Evolutionary conservation across 2,888 invertebrate genomes (phyloP), one percentile per base, ranked within the genome.

Genomic region (Brachynemurus nebulosus): DNA sequence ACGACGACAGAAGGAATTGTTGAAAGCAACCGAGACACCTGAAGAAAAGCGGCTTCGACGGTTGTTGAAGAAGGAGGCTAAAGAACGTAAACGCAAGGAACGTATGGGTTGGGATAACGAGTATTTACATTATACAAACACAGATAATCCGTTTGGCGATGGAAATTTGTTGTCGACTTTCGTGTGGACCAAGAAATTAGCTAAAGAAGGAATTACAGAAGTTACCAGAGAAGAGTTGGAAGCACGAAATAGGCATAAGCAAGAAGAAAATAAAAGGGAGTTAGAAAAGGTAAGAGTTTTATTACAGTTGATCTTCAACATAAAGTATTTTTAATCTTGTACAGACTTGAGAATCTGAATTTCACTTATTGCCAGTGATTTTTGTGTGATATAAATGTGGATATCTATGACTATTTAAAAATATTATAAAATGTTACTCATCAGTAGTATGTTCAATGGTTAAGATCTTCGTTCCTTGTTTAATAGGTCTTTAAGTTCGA

Each of bases 131-230:
- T 98, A 97, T 59, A 96, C 97, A 1, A 95, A 98, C 63, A 86
- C 88, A 42, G 96, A 98, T 64, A 98, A 98, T 67, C 98, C 98
- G 0, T 98, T 97, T 63, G 97, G 97, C 0, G 98, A 98, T 70
- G 88, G 89, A 0, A 91, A 92, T 55, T 73, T 98, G 30, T 75
- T 95, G 4, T 84, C 95, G 23, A 88, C 92, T 0, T 99, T 98
- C 65, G 88, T 95, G 0, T 99, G 98, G 98, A 73, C 74, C 17
- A 97, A 97, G 65, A 98, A 99, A 62, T 69, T 96, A 39, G 85
- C 93, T 46, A 89, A 91, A 56, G 92, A 96, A 58, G 98, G 97
- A 0, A 68, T 91, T 1, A 76, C 79, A 40, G 78, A 80, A 46
- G 78, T 85, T 0, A 78, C 78, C 14, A 69, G 75, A 12, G 85